Evolutionary conservation across 1,140 invertebrate species (phyloP).

Genomic region (Zaprionus ghesquierei): DNA sequence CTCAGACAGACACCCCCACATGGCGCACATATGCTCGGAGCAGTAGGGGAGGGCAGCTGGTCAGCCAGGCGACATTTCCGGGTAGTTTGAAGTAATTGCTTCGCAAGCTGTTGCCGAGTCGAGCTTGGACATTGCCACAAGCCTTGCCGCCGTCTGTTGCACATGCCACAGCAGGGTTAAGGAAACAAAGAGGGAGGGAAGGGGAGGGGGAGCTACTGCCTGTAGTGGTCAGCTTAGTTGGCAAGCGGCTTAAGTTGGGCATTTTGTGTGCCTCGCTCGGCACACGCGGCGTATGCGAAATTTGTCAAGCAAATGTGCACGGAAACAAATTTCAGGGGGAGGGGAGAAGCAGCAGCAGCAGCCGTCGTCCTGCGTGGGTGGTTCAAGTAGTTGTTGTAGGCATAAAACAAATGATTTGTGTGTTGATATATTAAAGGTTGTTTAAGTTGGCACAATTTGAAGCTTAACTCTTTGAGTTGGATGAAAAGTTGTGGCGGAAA

Average conservation of each 20-base stretch:
- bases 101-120: conserved; percentile 69
- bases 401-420: background rate
- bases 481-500: background rate
- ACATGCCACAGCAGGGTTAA: background rate
- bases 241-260: conserved; percentile 73
- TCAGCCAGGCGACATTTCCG: conserved; percentile 71
- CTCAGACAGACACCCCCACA: conserved; percentile 4
- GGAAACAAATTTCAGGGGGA: conserved; percentile 48
- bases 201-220: background rate
- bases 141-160: conserved; percentile 38
- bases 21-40: conserved; percentile 17
- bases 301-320: conserved; percentile 60
- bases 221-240: conserved; percentile 67
- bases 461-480: background rate
- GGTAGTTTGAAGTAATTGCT: conserved; percentile 79
- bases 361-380: background rate
- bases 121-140: conserved; percentile 23
- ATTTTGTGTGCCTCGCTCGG: conserved; percentile 16
- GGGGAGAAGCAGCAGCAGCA: background rate
- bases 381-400: background rate
- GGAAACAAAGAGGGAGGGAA: conserved; percentile 2
- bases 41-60: conserved; percentile 17
- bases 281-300: conserved; percentile 68
- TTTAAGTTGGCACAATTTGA: background rate
- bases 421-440: background rate